Evolutionary conservation across 2,113 vertebrate species (phyloP).

Genomic region (Bufo bufo): DNA sequence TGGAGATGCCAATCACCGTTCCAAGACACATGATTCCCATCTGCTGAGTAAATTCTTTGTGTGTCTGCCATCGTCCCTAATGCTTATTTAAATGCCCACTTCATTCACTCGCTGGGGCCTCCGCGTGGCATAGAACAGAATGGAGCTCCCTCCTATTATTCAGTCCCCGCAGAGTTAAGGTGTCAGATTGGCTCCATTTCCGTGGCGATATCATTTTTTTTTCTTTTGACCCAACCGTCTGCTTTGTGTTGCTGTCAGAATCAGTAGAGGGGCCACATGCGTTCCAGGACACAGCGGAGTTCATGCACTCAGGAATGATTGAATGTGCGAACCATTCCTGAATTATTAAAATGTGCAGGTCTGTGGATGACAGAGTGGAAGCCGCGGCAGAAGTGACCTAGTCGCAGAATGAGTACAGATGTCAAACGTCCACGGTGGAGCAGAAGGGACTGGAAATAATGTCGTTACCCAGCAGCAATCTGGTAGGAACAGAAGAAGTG

Average conservation of each 20-base stretch:
- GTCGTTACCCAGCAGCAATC: conserved; percentile 9
- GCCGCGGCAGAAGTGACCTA: neutral
- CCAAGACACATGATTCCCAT: conserved; percentile 46
- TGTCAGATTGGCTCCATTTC: conserved; percentile 26
- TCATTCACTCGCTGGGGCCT: conserved; percentile 27
- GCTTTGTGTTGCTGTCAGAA: conserved; percentile 39
- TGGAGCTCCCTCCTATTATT: conserved; percentile 5
- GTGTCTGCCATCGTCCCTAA: conserved; percentile 29
- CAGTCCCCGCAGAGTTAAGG: conserved; percentile 22
- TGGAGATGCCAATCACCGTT: conserved; percentile 42
- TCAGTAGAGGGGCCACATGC: neutral
- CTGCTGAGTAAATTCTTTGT: conserved; percentile 29
- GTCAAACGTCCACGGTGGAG: neutral
- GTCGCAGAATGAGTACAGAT: conserved; percentile 20
- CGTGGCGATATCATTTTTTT: neutral
- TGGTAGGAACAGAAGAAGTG: neutral
- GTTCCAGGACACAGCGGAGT: neutral
- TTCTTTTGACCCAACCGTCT: conserved; percentile 36
- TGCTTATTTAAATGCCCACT: conserved; percentile 33
- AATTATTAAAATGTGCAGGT: conserved; percentile 45
- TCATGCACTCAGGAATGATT: conserved; percentile 14
- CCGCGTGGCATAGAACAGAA: neutral
- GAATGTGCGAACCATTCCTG: conserved; percentile 30
- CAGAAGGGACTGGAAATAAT: neutral
- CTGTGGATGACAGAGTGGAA: neutral